Conservation (phyloP, 1,140 invertebrate genomes). For the Pseudomyrmex gracilis region DNA sequence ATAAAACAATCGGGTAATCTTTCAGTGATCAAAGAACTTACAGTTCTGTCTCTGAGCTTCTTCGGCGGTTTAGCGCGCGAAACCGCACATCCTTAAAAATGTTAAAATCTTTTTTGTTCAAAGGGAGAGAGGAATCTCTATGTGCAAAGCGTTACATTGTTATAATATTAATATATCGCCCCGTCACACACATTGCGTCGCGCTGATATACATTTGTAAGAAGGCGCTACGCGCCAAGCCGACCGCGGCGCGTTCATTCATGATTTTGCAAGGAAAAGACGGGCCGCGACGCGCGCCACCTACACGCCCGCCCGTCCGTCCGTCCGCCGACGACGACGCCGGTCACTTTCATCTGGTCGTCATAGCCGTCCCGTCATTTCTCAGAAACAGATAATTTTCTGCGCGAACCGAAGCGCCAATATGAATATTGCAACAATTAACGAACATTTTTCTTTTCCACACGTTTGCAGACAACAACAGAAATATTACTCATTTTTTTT, state of each 20-base stretch:
- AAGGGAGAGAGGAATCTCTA: too few relatives aligned
- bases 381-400: slow-evolving; percentile 43
- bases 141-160: neutral
- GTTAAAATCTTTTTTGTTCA: too few relatives aligned
- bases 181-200: neutral
- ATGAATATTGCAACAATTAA: too few relatives aligned
- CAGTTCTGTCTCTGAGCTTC: too few relatives aligned
- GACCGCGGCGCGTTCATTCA: slow-evolving; percentile 81
- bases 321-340: slow-evolving; percentile 37
- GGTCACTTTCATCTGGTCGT: slow-evolving; percentile 1
- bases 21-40: too few relatives aligned
- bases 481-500: too few relatives aligned
- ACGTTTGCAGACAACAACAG: too few relatives aligned
- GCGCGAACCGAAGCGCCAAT: neutral
- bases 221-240: slow-evolving; percentile 53
- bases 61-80: too few relatives aligned
- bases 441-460: too few relatives aligned
- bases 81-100: too few relatives aligned
- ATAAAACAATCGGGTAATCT: too few relatives aligned
- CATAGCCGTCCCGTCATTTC: slow-evolving; percentile 9
- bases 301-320: slow-evolving; percentile 65
- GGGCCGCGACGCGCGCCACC: slow-evolving; percentile 66
- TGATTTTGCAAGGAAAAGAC: slow-evolving; percentile 75
- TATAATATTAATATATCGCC: neutral
- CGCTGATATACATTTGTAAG: slow-evolving; percentile 13